phyloP scores from a whole-genome alignment of 1,140 invertebrate genomes.

The Wiebesia pumilae region DNA sequence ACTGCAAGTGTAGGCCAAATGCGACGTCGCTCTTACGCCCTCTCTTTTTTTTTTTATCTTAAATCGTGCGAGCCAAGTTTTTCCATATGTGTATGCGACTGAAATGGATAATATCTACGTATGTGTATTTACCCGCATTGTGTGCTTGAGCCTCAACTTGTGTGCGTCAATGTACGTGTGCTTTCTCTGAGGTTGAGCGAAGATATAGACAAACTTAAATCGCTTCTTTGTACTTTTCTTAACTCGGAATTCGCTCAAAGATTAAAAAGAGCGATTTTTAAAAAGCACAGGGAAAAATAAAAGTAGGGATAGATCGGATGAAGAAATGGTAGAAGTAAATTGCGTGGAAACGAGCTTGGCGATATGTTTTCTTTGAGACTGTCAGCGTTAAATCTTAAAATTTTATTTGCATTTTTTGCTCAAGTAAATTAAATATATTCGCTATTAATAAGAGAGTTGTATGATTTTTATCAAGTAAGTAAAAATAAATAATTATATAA shows the following conservation, averaged over 20 bases:
- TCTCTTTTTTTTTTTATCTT: background rate
- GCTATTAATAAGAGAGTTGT: background rate
- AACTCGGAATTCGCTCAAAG: conserved; percentile 11
- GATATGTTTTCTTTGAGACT: conserved; percentile 25
- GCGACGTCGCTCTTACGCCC: conserved; percentile 23
- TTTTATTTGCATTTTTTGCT: conserved; percentile 34
- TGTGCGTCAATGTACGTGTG: background rate
- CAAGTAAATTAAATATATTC: background rate
- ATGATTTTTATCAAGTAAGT: background rate
- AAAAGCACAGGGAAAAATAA: background rate
- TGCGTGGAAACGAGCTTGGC: conserved; percentile 6
- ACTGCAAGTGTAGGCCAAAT: conserved; percentile 57
- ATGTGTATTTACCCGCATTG: too few relatives aligned
- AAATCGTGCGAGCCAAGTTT: conserved; percentile 34
- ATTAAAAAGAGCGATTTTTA: conserved; percentile 32
- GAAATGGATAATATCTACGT: background rate
- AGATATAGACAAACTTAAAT: conserved; percentile 7
- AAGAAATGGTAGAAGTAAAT: conserved; percentile 23
- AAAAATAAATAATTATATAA: background rate
- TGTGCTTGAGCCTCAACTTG: background rate
- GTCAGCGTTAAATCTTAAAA: conserved; percentile 24
- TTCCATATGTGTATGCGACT: conserved; percentile 7
- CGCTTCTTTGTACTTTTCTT: conserved; percentile 43
- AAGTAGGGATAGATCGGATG: background rate
- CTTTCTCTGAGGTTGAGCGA: background rate